These are phyloP conservation scores for Sicus ferrugineus DNA, from an alignment of 2,888 invertebrate genomes.

Conservation along the genomic window DNA sequence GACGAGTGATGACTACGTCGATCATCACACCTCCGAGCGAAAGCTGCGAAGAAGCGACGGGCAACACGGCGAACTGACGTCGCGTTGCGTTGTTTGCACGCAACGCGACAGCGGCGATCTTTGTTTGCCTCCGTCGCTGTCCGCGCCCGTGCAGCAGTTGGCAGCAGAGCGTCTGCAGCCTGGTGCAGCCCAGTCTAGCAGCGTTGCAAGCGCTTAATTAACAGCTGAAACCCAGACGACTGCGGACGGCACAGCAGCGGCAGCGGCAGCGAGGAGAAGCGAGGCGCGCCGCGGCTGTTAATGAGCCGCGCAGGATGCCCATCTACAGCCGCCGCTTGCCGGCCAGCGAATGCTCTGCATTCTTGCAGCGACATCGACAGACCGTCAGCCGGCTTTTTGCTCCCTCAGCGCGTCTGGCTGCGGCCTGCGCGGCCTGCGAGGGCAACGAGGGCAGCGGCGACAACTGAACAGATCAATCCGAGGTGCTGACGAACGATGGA, in stretches of 20 bases:
- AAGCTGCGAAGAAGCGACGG: slow-evolving; percentile 18
- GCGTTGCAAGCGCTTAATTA: slow-evolving; percentile 28
- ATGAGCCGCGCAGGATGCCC: slow-evolving; percentile 3
- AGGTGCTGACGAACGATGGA: neutral
- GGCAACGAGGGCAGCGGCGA: neutral
- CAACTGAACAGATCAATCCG: neutral
- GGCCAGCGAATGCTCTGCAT: neutral
- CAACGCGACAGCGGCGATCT: neutral
- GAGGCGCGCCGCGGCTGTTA: slow-evolving; percentile 20
- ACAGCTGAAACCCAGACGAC: slow-evolving; percentile 12
- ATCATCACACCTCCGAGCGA: slow-evolving; percentile 35
- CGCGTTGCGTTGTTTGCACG: slow-evolving; percentile 29
- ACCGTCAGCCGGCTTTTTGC: neutral
- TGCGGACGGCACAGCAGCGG: neutral
- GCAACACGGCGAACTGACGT: slow-evolving; percentile 17
- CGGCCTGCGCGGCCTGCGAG: neutral
- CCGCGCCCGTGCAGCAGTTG: neutral
- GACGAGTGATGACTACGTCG: slow-evolving; percentile 23
- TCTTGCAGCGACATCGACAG: neutral
- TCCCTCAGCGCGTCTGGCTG: neutral
- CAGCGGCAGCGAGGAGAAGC: neutral
- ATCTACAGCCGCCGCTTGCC: neutral
- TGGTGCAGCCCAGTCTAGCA: neutral
- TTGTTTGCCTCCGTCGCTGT: neutral
- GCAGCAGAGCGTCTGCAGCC: neutral